These are phyloP conservation scores for Microhierax caerulescens DNA, from an alignment of 2,797 vertebrate genomes.

Conservation along the genomic window DNA sequence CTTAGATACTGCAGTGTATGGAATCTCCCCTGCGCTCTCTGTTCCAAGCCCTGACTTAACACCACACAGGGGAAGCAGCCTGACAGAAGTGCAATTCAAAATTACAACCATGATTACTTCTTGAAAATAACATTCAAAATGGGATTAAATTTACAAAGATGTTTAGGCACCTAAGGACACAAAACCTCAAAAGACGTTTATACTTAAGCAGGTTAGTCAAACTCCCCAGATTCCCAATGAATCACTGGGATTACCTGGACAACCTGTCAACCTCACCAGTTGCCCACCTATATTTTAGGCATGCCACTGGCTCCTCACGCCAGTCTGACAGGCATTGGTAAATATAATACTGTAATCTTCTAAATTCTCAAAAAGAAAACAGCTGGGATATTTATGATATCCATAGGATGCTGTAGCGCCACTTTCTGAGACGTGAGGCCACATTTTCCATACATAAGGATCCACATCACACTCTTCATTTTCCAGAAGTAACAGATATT, in stretches of 20 bases:
- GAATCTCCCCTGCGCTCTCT: neutral
- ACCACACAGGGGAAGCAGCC: neutral
- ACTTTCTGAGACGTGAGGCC: neutral
- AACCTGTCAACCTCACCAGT: neutral
- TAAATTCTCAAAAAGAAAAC: neutral
- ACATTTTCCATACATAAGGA: neutral
- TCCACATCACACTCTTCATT: neutral
- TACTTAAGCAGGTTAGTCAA: neutral
- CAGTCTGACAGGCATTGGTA: neutral
- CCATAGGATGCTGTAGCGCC: neutral
- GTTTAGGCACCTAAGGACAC: neutral
- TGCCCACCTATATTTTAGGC: neutral
- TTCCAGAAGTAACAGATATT: neutral
- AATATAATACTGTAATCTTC: neutral
- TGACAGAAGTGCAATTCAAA: neutral
- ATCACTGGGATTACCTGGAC: neutral
- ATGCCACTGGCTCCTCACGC: neutral
- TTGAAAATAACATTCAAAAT: slow-evolving; percentile 14
- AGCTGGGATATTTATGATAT: neutral
- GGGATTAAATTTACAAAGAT: neutral
- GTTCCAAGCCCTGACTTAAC: neutral
- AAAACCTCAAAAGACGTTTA: neutral
- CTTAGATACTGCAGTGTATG: rapidly evolving
- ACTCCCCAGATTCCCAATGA: neutral
- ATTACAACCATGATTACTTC: neutral